Conservation (phyloP, 2,113 vertebrate species). For the Scomber scombrus region DNA sequence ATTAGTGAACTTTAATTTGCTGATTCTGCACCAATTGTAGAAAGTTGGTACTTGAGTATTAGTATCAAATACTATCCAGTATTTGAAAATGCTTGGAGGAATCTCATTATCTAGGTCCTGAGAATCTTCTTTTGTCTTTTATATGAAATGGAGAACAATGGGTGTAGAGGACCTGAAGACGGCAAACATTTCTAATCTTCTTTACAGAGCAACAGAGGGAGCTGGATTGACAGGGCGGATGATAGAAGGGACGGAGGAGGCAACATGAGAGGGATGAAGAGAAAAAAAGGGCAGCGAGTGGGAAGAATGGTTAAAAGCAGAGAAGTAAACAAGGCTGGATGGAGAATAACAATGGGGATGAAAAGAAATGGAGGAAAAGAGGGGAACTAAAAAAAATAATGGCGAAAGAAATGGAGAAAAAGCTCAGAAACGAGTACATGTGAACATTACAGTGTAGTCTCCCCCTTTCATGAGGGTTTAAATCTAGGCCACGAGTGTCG, state of each 20-base stretch:
- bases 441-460: constrained; percentile 20
- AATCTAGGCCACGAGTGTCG: constrained; percentile 70
- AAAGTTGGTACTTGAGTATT: constrained; percentile 23
- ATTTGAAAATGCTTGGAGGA: constrained; percentile 3
- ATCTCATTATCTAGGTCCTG: constrained; percentile 42
- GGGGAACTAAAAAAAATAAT: constrained; percentile 7
- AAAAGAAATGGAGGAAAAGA: constrained; percentile 27
- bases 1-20: constrained; percentile 46
- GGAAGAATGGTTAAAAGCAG: constrained; percentile 6
- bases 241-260: constrained; percentile 22
- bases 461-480: constrained; percentile 48
- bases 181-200: constrained; percentile 42
- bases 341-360: constrained; percentile 6
- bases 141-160: constrained; percentile 53
- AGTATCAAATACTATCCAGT: neutral
- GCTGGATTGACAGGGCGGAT: constrained; percentile 42
- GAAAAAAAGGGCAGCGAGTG: neutral
- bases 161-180: constrained; percentile 26
- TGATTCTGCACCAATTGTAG: constrained; percentile 57
- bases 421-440: neutral
- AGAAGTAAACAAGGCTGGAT: constrained; percentile 32
- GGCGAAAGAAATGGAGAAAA: constrained; percentile 34
- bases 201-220: constrained; percentile 10
- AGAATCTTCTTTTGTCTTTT: constrained; percentile 16
- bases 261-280: neutral